Conservation (phyloP, 2,113 vertebrate genomes). For the Daubentonia madagascariensis region DNA sequence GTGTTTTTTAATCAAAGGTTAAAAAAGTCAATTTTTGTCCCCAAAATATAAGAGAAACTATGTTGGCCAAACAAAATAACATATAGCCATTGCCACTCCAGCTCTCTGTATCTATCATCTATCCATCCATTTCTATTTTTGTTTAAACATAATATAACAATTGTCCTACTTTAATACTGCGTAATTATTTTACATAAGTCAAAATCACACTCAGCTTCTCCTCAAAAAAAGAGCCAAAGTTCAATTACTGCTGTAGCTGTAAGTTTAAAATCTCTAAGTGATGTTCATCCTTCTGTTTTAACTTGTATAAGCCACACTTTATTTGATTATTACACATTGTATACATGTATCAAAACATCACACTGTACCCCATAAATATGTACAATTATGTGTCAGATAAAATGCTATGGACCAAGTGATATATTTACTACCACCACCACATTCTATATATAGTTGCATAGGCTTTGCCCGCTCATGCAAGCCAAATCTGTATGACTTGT, state of each 20-base stretch:
- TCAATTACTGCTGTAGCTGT: background rate
- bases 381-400: background rate
- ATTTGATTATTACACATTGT: background rate
- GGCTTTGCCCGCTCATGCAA: background rate
- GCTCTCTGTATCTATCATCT: background rate
- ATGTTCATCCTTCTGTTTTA: background rate
- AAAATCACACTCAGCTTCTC: background rate
- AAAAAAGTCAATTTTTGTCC: background rate
- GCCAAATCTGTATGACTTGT: background rate
- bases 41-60: background rate
- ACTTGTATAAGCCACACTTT: too few species aligned
- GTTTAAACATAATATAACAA: background rate
- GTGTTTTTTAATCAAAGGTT: background rate
- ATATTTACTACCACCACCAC: background rate
- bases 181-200: background rate
- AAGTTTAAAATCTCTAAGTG: too few species aligned
- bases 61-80: background rate
- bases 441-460: background rate
- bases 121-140: background rate
- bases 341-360: too few species aligned
- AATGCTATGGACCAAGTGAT: background rate
- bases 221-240: background rate
- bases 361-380: background rate
- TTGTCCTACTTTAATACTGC: background rate
- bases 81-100: background rate